These are phyloP conservation scores for Thryonomys swinderianus DNA, from an alignment of 2,113 vertebrate species.

Conservation along the genomic window DNA sequence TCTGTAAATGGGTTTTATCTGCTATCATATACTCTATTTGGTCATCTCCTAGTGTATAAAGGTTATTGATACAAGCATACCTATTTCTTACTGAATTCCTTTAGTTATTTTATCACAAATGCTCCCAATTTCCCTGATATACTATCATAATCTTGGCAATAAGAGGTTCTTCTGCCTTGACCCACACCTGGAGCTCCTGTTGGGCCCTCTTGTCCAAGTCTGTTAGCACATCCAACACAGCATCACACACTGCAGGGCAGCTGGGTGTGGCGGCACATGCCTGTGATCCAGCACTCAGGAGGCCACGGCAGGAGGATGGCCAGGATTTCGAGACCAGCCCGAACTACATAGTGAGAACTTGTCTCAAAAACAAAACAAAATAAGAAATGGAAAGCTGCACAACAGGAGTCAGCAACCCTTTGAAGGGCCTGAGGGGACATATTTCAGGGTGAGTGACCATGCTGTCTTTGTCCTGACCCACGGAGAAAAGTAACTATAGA, in stretches of 20 bases:
- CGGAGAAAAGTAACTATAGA: fast-evolving
- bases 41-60: background rate
- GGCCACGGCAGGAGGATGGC: too few relatives aligned
- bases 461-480: fast-evolving
- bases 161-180: background rate
- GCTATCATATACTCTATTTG: too few relatives aligned
- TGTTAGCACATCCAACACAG: background rate
- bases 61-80: background rate
- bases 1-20: background rate
- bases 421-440: background rate
- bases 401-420: fast-evolving
- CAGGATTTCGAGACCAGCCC: too few relatives aligned
- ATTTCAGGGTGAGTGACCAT: fast-evolving
- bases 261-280: too few relatives aligned
- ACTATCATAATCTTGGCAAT: background rate
- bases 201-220: fast-evolving
- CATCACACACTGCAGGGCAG: fast-evolving
- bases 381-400: too few relatives aligned
- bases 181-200: fast-evolving
- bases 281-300: too few relatives aligned
- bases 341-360: too few relatives aligned
- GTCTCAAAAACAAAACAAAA: too few relatives aligned
- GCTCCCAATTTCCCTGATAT: background rate
- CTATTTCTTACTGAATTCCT: background rate
- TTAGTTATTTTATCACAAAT: too few relatives aligned